phyloP scores from a whole-genome alignment of 2,888 invertebrate species.

The Melangyna quadrimaculata region DNA sequence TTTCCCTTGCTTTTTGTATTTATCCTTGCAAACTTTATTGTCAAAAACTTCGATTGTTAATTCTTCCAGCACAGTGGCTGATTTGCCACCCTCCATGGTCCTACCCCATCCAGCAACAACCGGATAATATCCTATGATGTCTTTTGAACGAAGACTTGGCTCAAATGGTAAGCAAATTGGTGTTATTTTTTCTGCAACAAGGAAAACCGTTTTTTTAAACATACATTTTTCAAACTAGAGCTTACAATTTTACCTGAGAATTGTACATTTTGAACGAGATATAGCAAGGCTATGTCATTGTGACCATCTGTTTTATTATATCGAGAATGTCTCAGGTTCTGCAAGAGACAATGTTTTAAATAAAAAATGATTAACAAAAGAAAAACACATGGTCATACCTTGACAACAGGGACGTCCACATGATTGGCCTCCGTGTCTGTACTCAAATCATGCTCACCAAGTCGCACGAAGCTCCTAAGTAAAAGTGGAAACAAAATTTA shows the following conservation, averaged over 20 bases:
- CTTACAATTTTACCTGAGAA: slow-evolving; percentile 82
- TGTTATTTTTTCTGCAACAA: slow-evolving; percentile 84
- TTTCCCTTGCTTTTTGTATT: slow-evolving; percentile 75
- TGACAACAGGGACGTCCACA: slow-evolving; percentile 84
- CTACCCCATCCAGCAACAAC: slow-evolving; percentile 87
- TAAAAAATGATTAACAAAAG: background rate
- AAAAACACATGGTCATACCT: slow-evolving; percentile 74
- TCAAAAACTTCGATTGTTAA: slow-evolving; percentile 87
- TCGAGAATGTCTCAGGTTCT: slow-evolving; percentile 75
- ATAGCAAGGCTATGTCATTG: slow-evolving; percentile 91
- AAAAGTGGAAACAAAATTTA: background rate
- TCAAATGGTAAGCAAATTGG: slow-evolving; percentile 89
- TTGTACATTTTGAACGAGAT: slow-evolving; percentile 83
- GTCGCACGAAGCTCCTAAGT: slow-evolving; percentile 84
- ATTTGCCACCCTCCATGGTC: slow-evolving; percentile 83
- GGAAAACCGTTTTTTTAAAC: background rate
- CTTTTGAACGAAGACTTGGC: slow-evolving; percentile 82
- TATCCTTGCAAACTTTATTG: slow-evolving; percentile 83
- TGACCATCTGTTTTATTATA: slow-evolving; percentile 81
- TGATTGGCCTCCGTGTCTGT: slow-evolving; percentile 83
- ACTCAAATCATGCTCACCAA: slow-evolving; percentile 90
- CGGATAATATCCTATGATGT: slow-evolving; percentile 84
- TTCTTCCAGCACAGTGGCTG: slow-evolving; percentile 85
- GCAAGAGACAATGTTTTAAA: background rate
- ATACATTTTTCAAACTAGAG: background rate